These are phyloP conservation scores for Ferdinandea cuprea DNA, from an alignment of 2,888 invertebrate genomes.

Conservation along the genomic window DNA sequence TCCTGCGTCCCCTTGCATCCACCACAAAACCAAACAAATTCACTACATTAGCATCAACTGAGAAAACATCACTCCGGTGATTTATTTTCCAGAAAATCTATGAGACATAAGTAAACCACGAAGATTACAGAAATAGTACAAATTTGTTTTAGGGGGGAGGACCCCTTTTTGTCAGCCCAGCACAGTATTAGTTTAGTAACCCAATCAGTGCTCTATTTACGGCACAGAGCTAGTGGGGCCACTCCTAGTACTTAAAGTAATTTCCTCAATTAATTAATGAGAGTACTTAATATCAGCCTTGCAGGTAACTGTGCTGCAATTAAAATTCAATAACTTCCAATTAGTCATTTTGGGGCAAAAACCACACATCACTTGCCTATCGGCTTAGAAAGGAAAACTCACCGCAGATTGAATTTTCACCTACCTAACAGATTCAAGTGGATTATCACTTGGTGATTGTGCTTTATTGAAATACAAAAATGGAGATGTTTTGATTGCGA, in stretches of 20 bases:
- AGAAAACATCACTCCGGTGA: constrained; percentile 17
- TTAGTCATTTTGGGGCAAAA: constrained; percentile 8
- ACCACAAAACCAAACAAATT: constrained; percentile 3
- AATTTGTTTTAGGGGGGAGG: background rate
- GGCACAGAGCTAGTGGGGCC: background rate
- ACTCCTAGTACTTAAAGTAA: constrained; percentile 22
- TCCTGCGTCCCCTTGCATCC: background rate
- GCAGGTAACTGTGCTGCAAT: constrained; percentile 11
- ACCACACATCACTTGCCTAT: background rate
- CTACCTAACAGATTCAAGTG: constrained; percentile 20
- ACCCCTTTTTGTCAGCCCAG: background rate
- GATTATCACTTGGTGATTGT: constrained; percentile 40
- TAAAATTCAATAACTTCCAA: constrained; percentile 30
- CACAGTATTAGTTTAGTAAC: background rate
- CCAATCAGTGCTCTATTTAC: background rate
- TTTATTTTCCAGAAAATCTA: constrained; percentile 8
- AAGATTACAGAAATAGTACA: constrained; percentile 25
- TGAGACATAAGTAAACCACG: constrained; percentile 1
- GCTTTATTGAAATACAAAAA: constrained; percentile 48
- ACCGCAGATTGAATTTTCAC: too few species aligned
- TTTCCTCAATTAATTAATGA: constrained; percentile 11
- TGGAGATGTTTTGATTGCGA: constrained; percentile 46
- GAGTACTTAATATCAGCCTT: constrained; percentile 23
- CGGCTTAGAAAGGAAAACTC: background rate
- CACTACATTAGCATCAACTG: constrained; percentile 30